phyloP scores from a whole-genome alignment of 2,888 invertebrate genomes.

The Minunthozetes semirufus region DNA sequence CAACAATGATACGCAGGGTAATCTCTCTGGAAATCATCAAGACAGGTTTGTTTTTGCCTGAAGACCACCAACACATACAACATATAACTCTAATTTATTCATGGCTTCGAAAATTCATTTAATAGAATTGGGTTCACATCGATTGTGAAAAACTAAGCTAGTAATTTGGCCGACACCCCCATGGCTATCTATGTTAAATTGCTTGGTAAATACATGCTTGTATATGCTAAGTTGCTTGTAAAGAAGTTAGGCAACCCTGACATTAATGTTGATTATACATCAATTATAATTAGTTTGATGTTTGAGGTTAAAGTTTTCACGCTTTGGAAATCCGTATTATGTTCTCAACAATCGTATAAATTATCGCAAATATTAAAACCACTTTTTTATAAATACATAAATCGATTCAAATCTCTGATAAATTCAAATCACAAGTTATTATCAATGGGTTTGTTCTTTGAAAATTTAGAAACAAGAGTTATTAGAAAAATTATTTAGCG shows the following conservation, averaged over 20 bases:
- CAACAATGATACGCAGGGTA: no score
- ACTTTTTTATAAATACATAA: background rate
- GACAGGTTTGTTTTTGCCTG: no score
- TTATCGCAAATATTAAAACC: background rate
- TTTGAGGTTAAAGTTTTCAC: slow-evolving; percentile 21
- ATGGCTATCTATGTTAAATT: no score
- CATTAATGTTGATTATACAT: slow-evolving; percentile 25
- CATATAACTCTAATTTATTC: no score
- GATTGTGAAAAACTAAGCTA: background rate
- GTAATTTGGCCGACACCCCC: background rate
- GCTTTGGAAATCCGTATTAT: background rate
- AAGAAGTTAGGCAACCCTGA: slow-evolving; percentile 19
- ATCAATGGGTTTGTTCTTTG: background rate
- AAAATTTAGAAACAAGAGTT: background rate
- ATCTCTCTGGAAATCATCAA: no score
- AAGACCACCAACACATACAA: no score
- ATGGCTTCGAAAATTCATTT: no score
- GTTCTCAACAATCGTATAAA: slow-evolving; percentile 1
- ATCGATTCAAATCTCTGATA: slow-evolving; percentile 1
- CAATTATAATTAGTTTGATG: slow-evolving; percentile 29
- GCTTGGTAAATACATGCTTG: no score
- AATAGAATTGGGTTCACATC: no score
- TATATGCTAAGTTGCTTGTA: no score
- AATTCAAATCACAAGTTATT: background rate
- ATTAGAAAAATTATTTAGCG: no score